Evolutionary conservation across 2,113 vertebrate species (phyloP).

Genomic region (Mormoops blainvillei): DNA sequence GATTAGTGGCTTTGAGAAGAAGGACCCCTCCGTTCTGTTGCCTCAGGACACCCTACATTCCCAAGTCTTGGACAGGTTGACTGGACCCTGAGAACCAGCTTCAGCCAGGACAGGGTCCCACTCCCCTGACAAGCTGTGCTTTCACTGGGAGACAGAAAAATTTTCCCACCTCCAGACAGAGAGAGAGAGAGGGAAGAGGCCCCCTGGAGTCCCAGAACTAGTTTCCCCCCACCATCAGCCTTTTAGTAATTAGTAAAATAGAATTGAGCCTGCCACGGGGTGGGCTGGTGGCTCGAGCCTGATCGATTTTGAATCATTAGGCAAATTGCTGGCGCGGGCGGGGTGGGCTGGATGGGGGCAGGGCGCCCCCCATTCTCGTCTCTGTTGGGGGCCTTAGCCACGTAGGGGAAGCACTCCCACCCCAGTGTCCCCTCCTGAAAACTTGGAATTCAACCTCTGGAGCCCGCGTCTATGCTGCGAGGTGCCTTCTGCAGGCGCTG

Average conservation of each 20-base stretch:
- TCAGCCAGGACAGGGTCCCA: rapidly evolving
- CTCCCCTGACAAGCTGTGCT: background rate
- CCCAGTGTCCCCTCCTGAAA: background rate
- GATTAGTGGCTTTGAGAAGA: background rate
- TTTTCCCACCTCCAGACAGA: background rate
- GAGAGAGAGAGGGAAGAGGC: background rate
- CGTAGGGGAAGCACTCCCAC: background rate
- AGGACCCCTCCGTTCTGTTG: background rate
- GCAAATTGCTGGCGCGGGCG: constrained; percentile 65
- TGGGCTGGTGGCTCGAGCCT: constrained; percentile 23
- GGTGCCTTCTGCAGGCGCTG: background rate
- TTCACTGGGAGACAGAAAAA: background rate
- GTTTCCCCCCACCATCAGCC: background rate
- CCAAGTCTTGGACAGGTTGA: too few species aligned
- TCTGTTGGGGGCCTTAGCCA: background rate
- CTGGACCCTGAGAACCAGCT: background rate
- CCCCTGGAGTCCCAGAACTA: background rate
- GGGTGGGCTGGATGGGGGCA: background rate
- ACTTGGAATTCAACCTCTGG: background rate
- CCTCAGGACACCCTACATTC: background rate
- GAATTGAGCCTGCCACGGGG: constrained; percentile 73
- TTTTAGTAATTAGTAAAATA: constrained; percentile 81
- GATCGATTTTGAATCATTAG: constrained; percentile 82
- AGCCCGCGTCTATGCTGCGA: rapidly evolving
- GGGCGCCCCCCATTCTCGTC: background rate